Evolutionary conservation across 2,888 invertebrate genomes (phyloP).

Genomic region (Lordiphosa fenestrarum): DNA sequence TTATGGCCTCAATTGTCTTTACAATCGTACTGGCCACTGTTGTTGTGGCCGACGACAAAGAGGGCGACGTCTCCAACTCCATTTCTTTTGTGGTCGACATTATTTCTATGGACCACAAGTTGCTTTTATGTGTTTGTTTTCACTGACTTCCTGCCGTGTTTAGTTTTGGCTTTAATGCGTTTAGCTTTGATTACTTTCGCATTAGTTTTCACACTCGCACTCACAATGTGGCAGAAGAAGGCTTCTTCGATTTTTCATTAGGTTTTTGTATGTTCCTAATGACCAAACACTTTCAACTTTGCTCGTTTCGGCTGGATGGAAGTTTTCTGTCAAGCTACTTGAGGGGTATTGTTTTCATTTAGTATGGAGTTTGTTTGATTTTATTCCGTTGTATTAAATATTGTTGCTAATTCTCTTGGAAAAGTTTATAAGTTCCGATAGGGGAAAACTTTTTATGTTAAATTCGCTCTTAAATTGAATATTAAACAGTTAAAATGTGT

Average conservation of each 20-base stretch:
- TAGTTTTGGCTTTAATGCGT: constrained; percentile 47
- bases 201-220: constrained; percentile 44
- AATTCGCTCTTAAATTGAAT: too few species aligned
- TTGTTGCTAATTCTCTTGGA: too few species aligned
- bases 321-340: not conserved
- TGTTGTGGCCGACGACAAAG: constrained; percentile 4
- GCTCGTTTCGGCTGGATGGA: constrained; percentile 5
- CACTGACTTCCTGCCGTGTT: constrained; percentile 67
- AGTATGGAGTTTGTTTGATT: too few species aligned
- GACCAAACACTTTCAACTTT: constrained; percentile 23
- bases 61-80: constrained; percentile 17
- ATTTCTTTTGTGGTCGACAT: constrained; percentile 52
- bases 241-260: constrained; percentile 50
- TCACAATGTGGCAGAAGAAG: constrained; percentile 17
- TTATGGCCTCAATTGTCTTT: constrained; percentile 63
- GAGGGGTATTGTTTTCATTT: too few species aligned
- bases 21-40: constrained; percentile 44
- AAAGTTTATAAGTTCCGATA: too few species aligned
- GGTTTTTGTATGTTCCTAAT: constrained; percentile 23
- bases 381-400: too few species aligned
- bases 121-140: constrained; percentile 64
- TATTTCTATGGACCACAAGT: constrained; percentile 58
- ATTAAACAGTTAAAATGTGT: too few species aligned
- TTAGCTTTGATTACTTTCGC: constrained; percentile 62
- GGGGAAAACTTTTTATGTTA: too few species aligned